These are phyloP conservation scores for Hydraecia micacea DNA, from an alignment of 2,888 invertebrate species.

Conservation along the genomic window DNA sequence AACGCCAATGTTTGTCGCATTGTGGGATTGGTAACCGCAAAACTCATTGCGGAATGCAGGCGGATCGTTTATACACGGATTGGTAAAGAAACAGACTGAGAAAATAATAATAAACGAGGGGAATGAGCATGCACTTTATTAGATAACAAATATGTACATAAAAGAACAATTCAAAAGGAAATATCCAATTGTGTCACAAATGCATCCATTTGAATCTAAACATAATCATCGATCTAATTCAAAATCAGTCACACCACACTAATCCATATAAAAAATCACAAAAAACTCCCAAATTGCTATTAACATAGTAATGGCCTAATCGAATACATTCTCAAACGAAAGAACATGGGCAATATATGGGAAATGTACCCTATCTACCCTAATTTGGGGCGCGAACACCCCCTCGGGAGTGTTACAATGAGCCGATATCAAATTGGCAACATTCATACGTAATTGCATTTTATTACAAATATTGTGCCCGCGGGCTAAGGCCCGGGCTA, in stretches of 20 bases:
- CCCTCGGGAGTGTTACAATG: conserved; percentile 75
- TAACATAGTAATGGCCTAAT: conserved; percentile 58
- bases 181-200: conserved; percentile 6
- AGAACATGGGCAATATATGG: conserved; percentile 57
- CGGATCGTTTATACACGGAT: background rate
- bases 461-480: conserved; percentile 71
- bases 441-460: conserved; percentile 80
- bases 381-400: conserved; percentile 71
- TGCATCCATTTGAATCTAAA: conserved; percentile 9
- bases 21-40: conserved; percentile 40
- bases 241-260: conserved; percentile 51
- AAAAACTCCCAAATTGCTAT: conserved; percentile 44
- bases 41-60: conserved; percentile 40
- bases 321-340: conserved; percentile 55
- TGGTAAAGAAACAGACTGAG: background rate
- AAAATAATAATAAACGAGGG: background rate
- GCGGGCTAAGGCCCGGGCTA: conserved; percentile 51
- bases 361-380: conserved; percentile 56
- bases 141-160: background rate
- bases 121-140: background rate
- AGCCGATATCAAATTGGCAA: conserved; percentile 82
- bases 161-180: conserved; percentile 5
- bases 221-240: conserved; percentile 39
- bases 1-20: conserved; percentile 35
- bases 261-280: conserved; percentile 46